A percentile compares a stretch with the other conserved stretches of the same genome.
These are phyloP conservation scores for Chroicocephalus ridibundus DNA, from an alignment of 2,113 vertebrate species.

Conservation along the genomic window DNA sequence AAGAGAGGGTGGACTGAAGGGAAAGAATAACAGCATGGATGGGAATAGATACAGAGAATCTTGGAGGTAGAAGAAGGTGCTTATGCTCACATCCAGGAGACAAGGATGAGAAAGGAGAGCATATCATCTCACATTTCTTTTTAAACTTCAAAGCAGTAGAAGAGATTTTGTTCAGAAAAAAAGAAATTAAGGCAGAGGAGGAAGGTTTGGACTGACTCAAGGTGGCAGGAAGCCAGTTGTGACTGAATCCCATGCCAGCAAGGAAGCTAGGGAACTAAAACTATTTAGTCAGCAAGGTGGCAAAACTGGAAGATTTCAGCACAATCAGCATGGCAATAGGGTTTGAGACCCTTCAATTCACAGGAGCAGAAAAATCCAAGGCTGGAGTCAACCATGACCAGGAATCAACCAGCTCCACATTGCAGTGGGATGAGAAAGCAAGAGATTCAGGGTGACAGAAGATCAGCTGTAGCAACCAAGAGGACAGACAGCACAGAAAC, in stretches of 20 bases:
- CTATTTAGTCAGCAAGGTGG: slow-evolving; percentile 33
- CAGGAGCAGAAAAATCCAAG: background rate
- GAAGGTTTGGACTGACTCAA: slow-evolving; percentile 19
- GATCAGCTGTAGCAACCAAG: background rate
- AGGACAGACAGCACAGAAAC: background rate
- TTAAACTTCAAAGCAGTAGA: background rate
- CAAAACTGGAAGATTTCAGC: background rate
- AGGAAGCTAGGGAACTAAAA: slow-evolving; percentile 10
- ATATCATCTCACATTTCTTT: background rate
- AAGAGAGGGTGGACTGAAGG: slow-evolving; percentile 11
- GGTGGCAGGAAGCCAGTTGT: slow-evolving; percentile 43
- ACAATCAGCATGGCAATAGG: background rate
- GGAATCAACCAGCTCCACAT: background rate
- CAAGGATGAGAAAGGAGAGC: background rate
- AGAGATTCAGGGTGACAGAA: background rate
- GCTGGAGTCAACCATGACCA: background rate
- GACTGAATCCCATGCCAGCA: background rate
- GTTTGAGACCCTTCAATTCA: background rate
- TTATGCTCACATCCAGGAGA: background rate
- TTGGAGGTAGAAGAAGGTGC: background rate
- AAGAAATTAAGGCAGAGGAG: slow-evolving; percentile 4
- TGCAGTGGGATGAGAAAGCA: background rate
- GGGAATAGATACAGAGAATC: slow-evolving; percentile 7
- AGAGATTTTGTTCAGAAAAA: slow-evolving; percentile 21
- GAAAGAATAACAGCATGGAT: background rate